These are phyloP conservation scores for Tachycineta bicolor DNA, from an alignment of 2,113 vertebrate species.

Conservation along the genomic window DNA sequence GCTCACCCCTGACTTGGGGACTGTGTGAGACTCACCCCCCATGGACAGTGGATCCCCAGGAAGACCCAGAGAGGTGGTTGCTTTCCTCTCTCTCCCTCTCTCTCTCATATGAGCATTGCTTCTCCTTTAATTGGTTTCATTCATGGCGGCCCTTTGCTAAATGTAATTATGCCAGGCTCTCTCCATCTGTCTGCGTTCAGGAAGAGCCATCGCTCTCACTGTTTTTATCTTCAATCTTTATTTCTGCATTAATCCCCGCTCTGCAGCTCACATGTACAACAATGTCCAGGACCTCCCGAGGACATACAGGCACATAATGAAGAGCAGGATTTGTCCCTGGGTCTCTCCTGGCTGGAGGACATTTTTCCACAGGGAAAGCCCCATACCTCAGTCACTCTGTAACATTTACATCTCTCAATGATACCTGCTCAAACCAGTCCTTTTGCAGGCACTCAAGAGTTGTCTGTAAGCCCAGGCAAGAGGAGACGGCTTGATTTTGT, in stretches of 20 bases:
- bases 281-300: constrained; percentile 30
- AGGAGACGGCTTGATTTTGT: background rate
- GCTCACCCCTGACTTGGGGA: background rate
- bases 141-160: constrained; percentile 70
- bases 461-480: background rate
- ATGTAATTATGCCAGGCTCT: constrained; percentile 84
- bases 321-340: background rate
- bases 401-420: background rate
- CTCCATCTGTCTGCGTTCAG: constrained; percentile 79
- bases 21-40: background rate
- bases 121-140: constrained; percentile 65
- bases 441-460: background rate
- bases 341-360: background rate
- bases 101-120: background rate
- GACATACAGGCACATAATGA: background rate
- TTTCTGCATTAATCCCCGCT: constrained; percentile 29
- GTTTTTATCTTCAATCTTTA: constrained; percentile 58
- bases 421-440: background rate
- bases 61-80: background rate
- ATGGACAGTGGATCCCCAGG: background rate
- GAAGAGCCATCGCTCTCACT: constrained; percentile 55
- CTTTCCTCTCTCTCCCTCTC: background rate
- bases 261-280: constrained; percentile 2
- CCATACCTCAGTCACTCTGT: background rate
- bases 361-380: background rate